phyloP scores from a whole-genome alignment of 2,113 vertebrate species.

The Misgurnus mizolepis region DNA sequence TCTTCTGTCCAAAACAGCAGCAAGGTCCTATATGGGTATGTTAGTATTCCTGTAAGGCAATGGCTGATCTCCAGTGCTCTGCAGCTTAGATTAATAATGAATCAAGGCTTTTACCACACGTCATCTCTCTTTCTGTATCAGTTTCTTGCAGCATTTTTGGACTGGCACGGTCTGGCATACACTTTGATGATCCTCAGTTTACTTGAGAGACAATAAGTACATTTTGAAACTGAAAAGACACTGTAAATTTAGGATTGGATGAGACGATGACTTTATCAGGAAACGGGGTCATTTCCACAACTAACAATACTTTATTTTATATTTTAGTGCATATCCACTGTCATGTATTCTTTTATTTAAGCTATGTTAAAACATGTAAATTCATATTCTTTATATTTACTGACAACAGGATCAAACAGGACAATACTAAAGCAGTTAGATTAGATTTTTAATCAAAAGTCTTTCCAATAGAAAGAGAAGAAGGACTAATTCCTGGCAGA shows the following conservation, averaged over 20 bases:
- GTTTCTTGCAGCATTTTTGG: slow-evolving; percentile 8
- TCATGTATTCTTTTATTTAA: no score
- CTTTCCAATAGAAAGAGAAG: background rate
- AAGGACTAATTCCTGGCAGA: slow-evolving; percentile 25
- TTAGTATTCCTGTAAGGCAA: slow-evolving; percentile 46
- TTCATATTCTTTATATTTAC: background rate
- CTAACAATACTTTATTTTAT: background rate
- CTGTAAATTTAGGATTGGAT: background rate
- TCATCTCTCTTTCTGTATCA: slow-evolving; percentile 19
- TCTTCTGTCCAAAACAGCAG: slow-evolving; percentile 22
- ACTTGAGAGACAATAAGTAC: slow-evolving; percentile 9
- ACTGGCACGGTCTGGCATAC: background rate
- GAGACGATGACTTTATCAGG: background rate
- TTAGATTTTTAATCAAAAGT: slow-evolving; percentile 11
- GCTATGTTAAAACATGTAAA: no score
- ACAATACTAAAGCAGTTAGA: slow-evolving; percentile 23
- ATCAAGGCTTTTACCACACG: slow-evolving; percentile 48
- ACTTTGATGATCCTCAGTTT: slow-evolving; percentile 5
- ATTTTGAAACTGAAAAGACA: background rate
- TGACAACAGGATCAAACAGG: slow-evolving; percentile 11
- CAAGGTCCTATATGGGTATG: slow-evolving; percentile 26
- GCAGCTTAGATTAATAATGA: slow-evolving; percentile 50
- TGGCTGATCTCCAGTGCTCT: slow-evolving; percentile 42
- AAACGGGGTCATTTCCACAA: background rate
- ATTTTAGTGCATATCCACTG: background rate